phyloP scores from a whole-genome alignment of 2,113 vertebrate genomes.

The Talpa occidentalis region DNA sequence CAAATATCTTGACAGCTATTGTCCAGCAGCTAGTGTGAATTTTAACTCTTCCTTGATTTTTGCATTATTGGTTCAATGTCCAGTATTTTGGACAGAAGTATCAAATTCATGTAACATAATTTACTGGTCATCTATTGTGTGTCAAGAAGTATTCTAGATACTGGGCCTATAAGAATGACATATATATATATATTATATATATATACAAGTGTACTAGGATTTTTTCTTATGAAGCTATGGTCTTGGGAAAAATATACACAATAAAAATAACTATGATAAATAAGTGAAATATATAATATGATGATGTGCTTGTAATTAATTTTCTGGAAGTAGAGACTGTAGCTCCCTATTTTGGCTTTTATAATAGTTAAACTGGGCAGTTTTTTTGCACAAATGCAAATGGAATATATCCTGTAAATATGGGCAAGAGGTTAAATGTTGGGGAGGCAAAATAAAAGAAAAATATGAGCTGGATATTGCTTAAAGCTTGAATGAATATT shows the following conservation, averaged over 20 bases:
- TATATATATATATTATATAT: not conserved
- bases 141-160: not conserved
- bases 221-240: not conserved
- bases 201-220: no score
- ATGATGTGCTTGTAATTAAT: not conserved
- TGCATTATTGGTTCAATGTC: not conserved
- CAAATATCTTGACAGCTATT: fast-evolving
- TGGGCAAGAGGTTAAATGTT: not conserved
- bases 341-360: not conserved
- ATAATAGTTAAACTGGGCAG: not conserved
- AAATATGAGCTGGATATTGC: not conserved
- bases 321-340: not conserved
- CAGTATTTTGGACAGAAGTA: not conserved
- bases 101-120: not conserved
- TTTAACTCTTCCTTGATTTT: not conserved
- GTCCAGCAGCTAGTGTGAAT: not conserved
- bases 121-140: not conserved
- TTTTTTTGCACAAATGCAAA: not conserved
- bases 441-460: not conserved
- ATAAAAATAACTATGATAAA: not conserved
- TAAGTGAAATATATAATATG: not conserved
- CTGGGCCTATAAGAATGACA: not conserved
- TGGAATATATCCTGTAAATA: no score
- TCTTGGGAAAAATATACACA: not conserved
- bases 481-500: not conserved